Evolutionary conservation across 2,797 vertebrate genomes (phyloP), one percentile per base, ranked within the genome.

Genomic region (Anguilla pacifica): DNA sequence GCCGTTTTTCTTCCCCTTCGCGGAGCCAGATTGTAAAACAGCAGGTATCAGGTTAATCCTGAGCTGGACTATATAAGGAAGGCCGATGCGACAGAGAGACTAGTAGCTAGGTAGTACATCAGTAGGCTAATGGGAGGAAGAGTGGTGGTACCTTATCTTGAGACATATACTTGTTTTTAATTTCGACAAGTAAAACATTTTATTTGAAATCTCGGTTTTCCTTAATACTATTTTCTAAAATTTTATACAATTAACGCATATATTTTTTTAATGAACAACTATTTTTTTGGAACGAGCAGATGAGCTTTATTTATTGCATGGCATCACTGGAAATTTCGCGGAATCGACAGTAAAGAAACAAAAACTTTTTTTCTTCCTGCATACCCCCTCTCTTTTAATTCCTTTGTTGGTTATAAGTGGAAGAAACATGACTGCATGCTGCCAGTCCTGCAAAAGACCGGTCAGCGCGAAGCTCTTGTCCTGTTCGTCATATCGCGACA

Each of bases 351-450:
- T 22, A 43, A 6, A 77, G 4, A 77, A 55, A 55, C 9, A 57
- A 19, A 57, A 57, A n/a, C 22, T n/a, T 7, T 11, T 79, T 43
- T 79, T 25, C 15, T 79, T 79, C 35, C 35, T 39, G 17, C 13
- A 39, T 39, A 43, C 6, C 15, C 15, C 17, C 35, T 19, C 6
- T 13, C 17, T 77, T 79, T 59, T 0, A 17, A 46, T 31, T 57
- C 28, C 11, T 79, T 83, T 79, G 31, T 82, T 46, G 10, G 5
- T 82, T 15, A 0, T 83, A 31, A 77, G 31, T 70, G 72, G 91
- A 86, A 87, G 46, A 87, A 87, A 61, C 28, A 96, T 95, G 94
- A 91, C 91, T 53, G 79, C 92, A 84, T 93, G 94, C 92, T 94
- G 94, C 89, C 91, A 91, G 88, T 91, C 88, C 81, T 95, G 94